Evolutionary conservation across 2,113 vertebrate genomes (phyloP), one percentile per base, ranked within the genome.

Genomic region (Oreotrochilus melanogaster): DNA sequence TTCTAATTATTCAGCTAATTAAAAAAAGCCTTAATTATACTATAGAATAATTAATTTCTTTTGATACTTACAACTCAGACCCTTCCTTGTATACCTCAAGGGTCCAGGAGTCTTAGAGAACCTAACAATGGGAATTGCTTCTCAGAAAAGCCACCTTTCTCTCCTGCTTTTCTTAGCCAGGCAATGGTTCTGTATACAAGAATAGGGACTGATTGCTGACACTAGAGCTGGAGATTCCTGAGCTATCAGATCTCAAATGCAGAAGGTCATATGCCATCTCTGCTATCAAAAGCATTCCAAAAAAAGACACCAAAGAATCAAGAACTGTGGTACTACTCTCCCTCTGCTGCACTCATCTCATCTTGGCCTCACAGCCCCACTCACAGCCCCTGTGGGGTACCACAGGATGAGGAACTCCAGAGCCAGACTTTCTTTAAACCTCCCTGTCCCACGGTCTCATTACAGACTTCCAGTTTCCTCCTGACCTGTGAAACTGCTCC

Each of bases 61-160:
- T 94, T 97, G 95, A 97, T 96, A 96, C 78, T 96, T 96, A 97
- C 89, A 96, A 96, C 79, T 86, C 82, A 89, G 94, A 76, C 88
- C 82, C 90, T 95, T 92, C 93, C 82, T 71, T 64, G 64, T 78
- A 96, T 35, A 92, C 85, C 94, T 95, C 82, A 88, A 82, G 90
- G 88, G 64, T 86, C 82, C 82, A 67, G 51, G 64, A 95, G 86
- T 73, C 92, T 93, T 71, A 93, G 89, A 0, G 9, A 78, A 24
- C 30, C 42, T 42, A 95, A 95, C 88, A 92, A 93, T 57, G 92
- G 89, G 95, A 95, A 83, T 67, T 56, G 56, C 51, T 92, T 35
- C 72, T 48, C 31, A 56, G 69, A 62, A 31, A 53, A 89, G 9
- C 4, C 73, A 75, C 70, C 37, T 79, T 88, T 65, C 78, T 90